Evolutionary conservation across 1,140 invertebrate species (phyloP).

Genomic region (Brachionus paranguensis): DNA sequence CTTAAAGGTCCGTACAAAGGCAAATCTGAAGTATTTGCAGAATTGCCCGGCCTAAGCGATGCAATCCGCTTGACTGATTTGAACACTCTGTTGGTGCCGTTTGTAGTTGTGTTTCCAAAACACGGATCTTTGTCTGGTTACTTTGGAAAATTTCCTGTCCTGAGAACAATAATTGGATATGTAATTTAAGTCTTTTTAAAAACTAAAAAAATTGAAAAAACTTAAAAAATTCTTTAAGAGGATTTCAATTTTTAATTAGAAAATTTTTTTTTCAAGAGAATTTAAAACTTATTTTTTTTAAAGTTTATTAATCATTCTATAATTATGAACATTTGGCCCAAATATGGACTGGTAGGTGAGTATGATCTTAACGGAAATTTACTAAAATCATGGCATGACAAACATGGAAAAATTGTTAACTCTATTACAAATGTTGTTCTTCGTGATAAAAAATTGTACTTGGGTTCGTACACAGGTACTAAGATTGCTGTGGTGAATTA

Average conservation of each 20-base stretch:
- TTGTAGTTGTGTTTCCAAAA: slow-evolving; percentile 26
- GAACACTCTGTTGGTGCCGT: slow-evolving; percentile 7
- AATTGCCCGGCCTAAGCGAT: slow-evolving; percentile 21
- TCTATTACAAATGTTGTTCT: slow-evolving; percentile 14
- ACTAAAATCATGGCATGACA: slow-evolving; percentile 32
- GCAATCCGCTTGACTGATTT: slow-evolving; percentile 21
- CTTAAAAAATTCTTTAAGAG: too few species aligned
- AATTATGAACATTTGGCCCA: slow-evolving; percentile 25
- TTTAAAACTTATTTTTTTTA: not conserved
- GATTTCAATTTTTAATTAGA: too few species aligned
- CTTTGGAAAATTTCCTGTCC: slow-evolving; percentile 13
- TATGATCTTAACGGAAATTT: slow-evolving; percentile 22
- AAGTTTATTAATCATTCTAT: not conserved
- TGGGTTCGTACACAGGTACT: not conserved
- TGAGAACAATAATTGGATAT: slow-evolving; percentile 24
- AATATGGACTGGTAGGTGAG: not conserved
- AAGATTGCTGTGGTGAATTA: slow-evolving; percentile 1
- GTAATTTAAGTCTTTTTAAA: not conserved
- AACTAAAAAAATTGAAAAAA: too few species aligned
- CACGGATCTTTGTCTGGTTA: not conserved
- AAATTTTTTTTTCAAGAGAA: not conserved
- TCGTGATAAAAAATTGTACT: not conserved
- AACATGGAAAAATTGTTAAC: not conserved
- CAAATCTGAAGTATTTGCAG: slow-evolving; percentile 6
- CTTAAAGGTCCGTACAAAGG: not conserved